Conservation (phyloP, 2,888 invertebrate species). For the Apodemia mormo region DNA sequence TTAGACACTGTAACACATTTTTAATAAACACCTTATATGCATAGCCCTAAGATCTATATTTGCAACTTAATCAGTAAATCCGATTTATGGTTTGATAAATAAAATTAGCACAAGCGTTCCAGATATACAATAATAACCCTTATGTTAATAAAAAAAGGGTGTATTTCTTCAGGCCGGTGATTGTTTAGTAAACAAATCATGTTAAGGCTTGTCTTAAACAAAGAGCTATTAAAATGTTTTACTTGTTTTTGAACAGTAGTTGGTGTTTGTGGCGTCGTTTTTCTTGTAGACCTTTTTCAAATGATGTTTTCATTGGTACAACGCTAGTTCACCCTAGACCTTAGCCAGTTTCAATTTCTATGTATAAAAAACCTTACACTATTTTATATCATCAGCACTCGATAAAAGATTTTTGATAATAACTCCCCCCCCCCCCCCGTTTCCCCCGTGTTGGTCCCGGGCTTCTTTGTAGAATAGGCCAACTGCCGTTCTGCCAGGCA, state of each 20-base stretch:
- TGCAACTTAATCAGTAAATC: not conserved
- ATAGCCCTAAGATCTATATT: not conserved
- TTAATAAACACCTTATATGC: not conserved
- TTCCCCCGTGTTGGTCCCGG: too few species aligned
- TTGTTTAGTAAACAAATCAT: constrained; percentile 19
- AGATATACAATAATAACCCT: not conserved
- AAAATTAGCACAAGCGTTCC: not conserved
- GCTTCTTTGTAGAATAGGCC: too few species aligned
- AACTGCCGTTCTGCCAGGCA: too few species aligned
- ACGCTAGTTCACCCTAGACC: too few species aligned
- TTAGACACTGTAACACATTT: not conserved
- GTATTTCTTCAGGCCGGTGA: not conserved
- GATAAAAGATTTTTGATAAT: too few species aligned
- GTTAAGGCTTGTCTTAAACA: constrained; percentile 16
- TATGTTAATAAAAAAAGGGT: not conserved
- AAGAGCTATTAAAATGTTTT: not conserved
- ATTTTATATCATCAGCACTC: too few species aligned
- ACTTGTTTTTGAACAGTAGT: constrained; percentile 3
- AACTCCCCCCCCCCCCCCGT: too few species aligned
- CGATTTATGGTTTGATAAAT: constrained; percentile 9
- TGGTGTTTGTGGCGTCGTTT: not conserved
- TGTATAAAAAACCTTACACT: too few species aligned
- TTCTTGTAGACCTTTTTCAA: not conserved
- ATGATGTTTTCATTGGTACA: not conserved
- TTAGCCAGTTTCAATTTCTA: too few species aligned